Evolutionary conservation across 2,888 invertebrate species (phyloP), one percentile per base, ranked within the genome.

Genomic region (Hylaea fasciaria): DNA sequence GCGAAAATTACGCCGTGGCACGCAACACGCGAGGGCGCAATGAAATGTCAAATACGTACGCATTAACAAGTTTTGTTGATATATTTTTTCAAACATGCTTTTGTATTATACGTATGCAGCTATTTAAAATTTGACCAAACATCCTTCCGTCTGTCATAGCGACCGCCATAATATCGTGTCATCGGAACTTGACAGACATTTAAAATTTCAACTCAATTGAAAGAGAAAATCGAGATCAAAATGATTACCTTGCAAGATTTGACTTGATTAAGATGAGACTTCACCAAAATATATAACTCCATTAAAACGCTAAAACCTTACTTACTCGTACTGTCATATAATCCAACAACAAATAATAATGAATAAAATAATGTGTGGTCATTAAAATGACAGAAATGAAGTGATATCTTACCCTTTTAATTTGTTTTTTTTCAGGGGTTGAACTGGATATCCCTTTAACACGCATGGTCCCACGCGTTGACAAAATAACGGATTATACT

Each of bases 1-100:
- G 81, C 79, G 71, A 74, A 80, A 83, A 89, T 77, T 66, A 75
- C 80, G 58, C 57, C 64, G 64, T 61, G 74, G 74, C 87, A 86
- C 85, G 86, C 86, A 58, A 82, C 77, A 78, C 76, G 77, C 78
- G 48, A 77, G 76, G 70, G 63, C 44, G 67, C 71, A 80, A 82
- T 84, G 83, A 86, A 85, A 85, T 78, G 73, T 75, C 68, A 67
- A 70, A 67, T 70, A 72, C 67, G 73, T 70, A 72, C 67, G 73
- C 74, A 68, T 68, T 70, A 66, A 71, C 68, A 61, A 64, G 65
- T 28, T 43, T 28, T 50, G 46, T 45, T 53, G 40, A 43, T 29
- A 37, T 39, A 40, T 29, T 2, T 37, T 22, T 22, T 22, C 5
- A 2, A 22, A 22, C 22, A 22, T 22, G 5, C 17, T 44, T 22